Base-by-base conservation (phyloP, 2,888 invertebrate species). In the Molorchus minor region DNA sequence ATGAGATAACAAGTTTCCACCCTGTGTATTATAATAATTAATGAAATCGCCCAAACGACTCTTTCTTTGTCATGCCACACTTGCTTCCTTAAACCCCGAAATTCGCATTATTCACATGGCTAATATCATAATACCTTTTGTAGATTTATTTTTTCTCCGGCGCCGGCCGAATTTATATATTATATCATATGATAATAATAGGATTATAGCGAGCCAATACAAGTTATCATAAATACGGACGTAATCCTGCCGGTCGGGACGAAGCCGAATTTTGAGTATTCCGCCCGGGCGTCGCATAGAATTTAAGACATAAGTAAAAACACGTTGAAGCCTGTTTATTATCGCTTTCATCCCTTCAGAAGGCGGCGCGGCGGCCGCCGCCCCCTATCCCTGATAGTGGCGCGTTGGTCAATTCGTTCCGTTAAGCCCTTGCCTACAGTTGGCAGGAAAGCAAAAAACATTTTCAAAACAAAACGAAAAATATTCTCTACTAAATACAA, bases 291-390 rank as follows among this genome's bases (percentile, higher is more conserved):
- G 40, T 25, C 12, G 52, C 30, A 49, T 41, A 30, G 62, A 63
- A 61, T 58, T 56, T 58, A 62, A 64, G 66, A 66, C 56, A 53
- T 38, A 56, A 60, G 64, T 59, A 64, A 66, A 66, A 66, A 66
- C 63, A 62, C 52, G 63, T 41, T 29, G 52, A 58, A 59, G 58
- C 56, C 58, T 56, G 58, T 58, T 61, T 54, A 61, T 64, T 59
- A 64, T 66, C 63, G n/a, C 62, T 58, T 66, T 64, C 58, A 64
- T 59, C 61, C 61, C 59, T 56, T 60, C 54, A 58, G 54, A 62
- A 62, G 66, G 59, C 56, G n/a, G n/a, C n/a, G n/a, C n/a, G n/a
- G 51, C 56, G 54, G 36, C 33, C 47, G 33, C 19, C 41, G 49
- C 53, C 53, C 62, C 55, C 51, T 56, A 56, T 60, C n/a, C 55